Percentiles rank a stretch among this genome's conserved stretches.
Conservation (phyloP, 2,888 invertebrate genomes). For the Gastracanthus pulcherrimus region DNA sequence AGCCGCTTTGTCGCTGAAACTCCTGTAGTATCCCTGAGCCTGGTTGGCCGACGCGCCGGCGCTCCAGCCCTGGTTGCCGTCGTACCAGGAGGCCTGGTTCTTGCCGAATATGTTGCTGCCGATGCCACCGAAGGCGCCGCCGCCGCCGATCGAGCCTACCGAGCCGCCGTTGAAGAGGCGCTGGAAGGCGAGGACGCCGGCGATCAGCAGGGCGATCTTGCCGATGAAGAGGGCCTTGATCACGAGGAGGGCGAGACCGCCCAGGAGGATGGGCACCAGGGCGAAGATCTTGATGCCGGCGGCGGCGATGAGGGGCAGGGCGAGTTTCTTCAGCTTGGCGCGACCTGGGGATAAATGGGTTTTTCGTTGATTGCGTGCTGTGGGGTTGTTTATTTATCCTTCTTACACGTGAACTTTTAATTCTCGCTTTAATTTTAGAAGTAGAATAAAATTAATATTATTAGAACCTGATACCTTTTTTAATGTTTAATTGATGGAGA, state of each 20-base stretch:
- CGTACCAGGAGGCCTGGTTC: conserved; percentile 56
- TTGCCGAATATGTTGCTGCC: conserved; percentile 70
- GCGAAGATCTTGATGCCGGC: conserved; percentile 86
- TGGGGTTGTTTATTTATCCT: too few species aligned
- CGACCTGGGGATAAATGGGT: conserved; percentile 73
- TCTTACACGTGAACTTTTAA: too few species aligned
- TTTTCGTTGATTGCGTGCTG: background rate
- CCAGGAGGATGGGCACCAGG: conserved; percentile 84
- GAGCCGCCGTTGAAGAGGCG: conserved; percentile 82
- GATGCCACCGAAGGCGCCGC: conserved; percentile 59
- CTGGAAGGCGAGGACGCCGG: conserved; percentile 85
- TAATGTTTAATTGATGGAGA: too few species aligned
- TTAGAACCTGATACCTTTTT: too few species aligned
- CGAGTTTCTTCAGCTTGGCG: conserved; percentile 86
- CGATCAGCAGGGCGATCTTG: conserved; percentile 87
- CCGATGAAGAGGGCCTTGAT: conserved; percentile 88
- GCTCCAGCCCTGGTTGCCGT: conserved; percentile 67
- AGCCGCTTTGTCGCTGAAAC: conserved; percentile 78
- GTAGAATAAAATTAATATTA: too few species aligned
- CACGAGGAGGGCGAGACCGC: conserved; percentile 85
- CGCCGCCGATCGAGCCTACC: conserved; percentile 61
- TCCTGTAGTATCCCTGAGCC: conserved; percentile 74
- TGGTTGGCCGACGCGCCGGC: conserved; percentile 71
- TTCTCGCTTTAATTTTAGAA: background rate
- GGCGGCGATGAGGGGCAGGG: conserved; percentile 84